Base-by-base conservation (phyloP, 2,113 vertebrate genomes). In the Sigmodon hispidus region DNA sequence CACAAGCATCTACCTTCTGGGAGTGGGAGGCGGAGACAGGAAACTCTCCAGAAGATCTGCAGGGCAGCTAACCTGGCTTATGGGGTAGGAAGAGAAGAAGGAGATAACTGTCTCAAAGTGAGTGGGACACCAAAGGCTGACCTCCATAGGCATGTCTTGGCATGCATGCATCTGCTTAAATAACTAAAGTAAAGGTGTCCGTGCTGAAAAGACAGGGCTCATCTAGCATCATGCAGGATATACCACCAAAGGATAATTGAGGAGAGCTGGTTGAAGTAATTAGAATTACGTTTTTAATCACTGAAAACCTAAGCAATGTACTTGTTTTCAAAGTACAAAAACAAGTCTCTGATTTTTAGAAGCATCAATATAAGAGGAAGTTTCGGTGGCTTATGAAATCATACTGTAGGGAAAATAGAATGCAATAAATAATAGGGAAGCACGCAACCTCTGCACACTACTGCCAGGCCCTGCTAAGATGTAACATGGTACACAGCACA, bases 391-490 rank as follows among this genome's bases (percentile, higher is more conserved):
- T 50, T 61, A n/a, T 0, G 43, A 94, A 87, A 43, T 7, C 55
- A n/a, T 15, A 1, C 50, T 69, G 70, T 24, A 67, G 87, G 67
- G 48, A 86, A 89, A 91, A 21, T 0, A 45, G 17, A 65, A 0
- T 12, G 0, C 22, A 36, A 7, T 79, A 52, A 72, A 63, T 31
- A 57, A 57, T 50, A 57, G 15, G 0, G 29, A 40, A 72, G 9
- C 2, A 7, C 0, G 6, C 29, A 12, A 3, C 65, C 40, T 55
- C 48, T 75, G 1, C 24, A 40, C 17, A 48, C 40, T 16, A 16
- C 9, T 45, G 3, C 43, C 72, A 0, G 0, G 36, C 24, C 36
- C 50, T 17, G 0, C 48, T n/a, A 24, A 11, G 55, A 22, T 16
- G 4, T 48, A 45, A 24, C 19, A 40, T 16, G 3, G 31, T 7